phyloP scores from a whole-genome alignment of 2,797 vertebrate genomes.

The Periparus ater region DNA sequence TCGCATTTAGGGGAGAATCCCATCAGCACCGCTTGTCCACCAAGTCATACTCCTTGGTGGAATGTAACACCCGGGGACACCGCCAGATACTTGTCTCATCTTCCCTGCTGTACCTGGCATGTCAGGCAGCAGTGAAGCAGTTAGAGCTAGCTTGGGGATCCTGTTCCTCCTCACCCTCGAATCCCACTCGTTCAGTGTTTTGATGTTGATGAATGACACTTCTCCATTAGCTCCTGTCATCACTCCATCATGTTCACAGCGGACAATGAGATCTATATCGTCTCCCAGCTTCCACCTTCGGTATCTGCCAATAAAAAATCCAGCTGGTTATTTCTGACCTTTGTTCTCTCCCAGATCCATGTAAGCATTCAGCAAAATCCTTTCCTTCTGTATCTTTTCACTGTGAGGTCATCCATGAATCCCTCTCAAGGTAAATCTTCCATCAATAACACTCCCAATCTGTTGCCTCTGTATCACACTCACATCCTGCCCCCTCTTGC shows the following conservation, averaged over 20 bases:
- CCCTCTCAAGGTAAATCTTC: not conserved
- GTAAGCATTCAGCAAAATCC: not conserved
- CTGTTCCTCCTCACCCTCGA: constrained; percentile 85
- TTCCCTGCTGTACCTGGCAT: constrained; percentile 27
- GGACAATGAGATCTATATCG: constrained; percentile 96
- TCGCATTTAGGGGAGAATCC: not conserved
- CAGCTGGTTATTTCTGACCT: not conserved
- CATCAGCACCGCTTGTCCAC: not conserved
- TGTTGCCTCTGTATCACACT: fast-evolving
- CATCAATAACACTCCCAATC: not conserved
- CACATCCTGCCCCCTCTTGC: not conserved
- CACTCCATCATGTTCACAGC: constrained; percentile 96
- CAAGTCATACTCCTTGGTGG: not conserved
- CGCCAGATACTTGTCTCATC: not conserved
- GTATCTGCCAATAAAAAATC: constrained; percentile 78
- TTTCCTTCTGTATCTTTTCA: not conserved
- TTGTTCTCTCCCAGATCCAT: not conserved
- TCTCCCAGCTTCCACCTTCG: constrained; percentile 98
- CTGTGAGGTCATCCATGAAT: not conserved
- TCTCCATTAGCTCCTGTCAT: constrained; percentile 97
- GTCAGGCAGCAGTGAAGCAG: constrained; percentile 46
- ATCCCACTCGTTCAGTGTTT: constrained; percentile 98
- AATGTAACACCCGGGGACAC: not conserved
- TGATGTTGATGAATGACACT: constrained; percentile 97
- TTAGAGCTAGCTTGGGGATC: constrained; percentile 40